These are phyloP conservation scores for Acrobasis repandana DNA, from an alignment of 2,888 invertebrate genomes.

Conservation along the genomic window DNA sequence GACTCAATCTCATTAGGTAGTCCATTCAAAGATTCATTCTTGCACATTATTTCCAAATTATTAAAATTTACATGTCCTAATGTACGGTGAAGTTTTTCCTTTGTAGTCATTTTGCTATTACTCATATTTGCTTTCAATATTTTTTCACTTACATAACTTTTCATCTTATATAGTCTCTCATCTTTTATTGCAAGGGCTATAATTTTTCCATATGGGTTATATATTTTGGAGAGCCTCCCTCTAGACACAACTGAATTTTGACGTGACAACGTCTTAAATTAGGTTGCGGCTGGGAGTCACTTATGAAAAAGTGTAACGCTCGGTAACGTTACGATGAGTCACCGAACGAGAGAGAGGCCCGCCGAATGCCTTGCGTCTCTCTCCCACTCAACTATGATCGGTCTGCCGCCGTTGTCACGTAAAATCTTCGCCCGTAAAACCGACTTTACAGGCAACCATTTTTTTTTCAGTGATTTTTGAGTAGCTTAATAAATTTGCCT, in stretches of 20 bases:
- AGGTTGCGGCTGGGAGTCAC: too few species aligned
- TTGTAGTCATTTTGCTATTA: conserved; percentile 25
- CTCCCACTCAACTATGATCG: too few species aligned
- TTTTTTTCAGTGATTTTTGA: conserved; percentile 35
- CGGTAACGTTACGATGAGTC: too few species aligned
- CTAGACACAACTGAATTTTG: conserved; percentile 29
- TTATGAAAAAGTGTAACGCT: too few species aligned
- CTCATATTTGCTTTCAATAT: conserved; percentile 27
- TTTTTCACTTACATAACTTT: conserved; percentile 15
- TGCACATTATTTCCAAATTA: conserved; percentile 32
- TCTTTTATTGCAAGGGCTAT: conserved; percentile 28
- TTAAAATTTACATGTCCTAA: conserved; percentile 35
- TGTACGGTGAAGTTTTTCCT: too few species aligned
- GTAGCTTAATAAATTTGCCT: conserved; percentile 36
- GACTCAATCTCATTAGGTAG: conserved; percentile 36
- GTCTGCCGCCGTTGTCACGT: too few species aligned
- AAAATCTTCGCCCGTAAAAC: too few species aligned
- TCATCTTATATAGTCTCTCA: too few species aligned
- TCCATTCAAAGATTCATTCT: conserved; percentile 36
- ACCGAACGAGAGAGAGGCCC: too few species aligned
- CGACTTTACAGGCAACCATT: too few species aligned
- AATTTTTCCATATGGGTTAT: conserved; percentile 30
- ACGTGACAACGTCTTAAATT: too few species aligned
- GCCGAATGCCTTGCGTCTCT: too few species aligned
- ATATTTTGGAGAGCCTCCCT: conserved; percentile 34